Conservation (phyloP, 2,888 invertebrate species). For the Acleris literana region DNA sequence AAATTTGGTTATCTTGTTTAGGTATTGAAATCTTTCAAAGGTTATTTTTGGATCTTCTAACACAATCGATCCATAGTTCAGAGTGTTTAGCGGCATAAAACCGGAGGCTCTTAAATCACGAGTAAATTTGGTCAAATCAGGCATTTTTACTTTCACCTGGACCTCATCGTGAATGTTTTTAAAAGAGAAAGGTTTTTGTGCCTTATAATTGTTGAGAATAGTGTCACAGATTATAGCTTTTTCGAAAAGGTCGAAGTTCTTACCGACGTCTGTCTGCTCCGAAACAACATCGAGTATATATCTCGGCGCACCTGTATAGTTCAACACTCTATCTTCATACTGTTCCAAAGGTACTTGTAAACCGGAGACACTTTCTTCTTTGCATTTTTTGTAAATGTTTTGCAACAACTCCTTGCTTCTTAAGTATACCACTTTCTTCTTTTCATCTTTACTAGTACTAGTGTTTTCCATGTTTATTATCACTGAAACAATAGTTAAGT, state of each 20-base stretch:
- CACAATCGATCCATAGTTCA: constrained; percentile 45
- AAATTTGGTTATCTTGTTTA: constrained; percentile 51
- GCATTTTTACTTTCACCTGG: constrained; percentile 23
- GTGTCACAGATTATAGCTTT: constrained; percentile 43
- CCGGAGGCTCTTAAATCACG: constrained; percentile 46
- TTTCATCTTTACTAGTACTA: neutral
- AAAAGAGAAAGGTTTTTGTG: constrained; percentile 36
- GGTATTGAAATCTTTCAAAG: constrained; percentile 55
- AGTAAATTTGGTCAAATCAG: constrained; percentile 35
- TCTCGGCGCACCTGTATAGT: constrained; percentile 48
- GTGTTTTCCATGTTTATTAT: constrained; percentile 6
- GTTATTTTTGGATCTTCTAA: constrained; percentile 57
- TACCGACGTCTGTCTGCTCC: constrained; percentile 13
- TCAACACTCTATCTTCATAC: constrained; percentile 44
- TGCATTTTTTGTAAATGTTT: constrained; percentile 47
- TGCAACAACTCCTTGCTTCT: constrained; percentile 34
- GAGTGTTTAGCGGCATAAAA: constrained; percentile 42
- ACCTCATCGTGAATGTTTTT: constrained; percentile 38
- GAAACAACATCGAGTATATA: constrained; percentile 37
- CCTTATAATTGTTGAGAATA: constrained; percentile 41
- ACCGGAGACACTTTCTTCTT: constrained; percentile 44
- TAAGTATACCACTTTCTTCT: neutral
- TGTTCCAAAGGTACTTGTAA: constrained; percentile 47
- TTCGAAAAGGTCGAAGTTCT: constrained; percentile 40
- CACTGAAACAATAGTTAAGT: constrained; percentile 17